A percentile compares a stretch with the other conserved stretches of the same genome.
phyloP scores from a whole-genome alignment of 2,113 vertebrate species.

The Cyprinodon brontotheroides region DNA sequence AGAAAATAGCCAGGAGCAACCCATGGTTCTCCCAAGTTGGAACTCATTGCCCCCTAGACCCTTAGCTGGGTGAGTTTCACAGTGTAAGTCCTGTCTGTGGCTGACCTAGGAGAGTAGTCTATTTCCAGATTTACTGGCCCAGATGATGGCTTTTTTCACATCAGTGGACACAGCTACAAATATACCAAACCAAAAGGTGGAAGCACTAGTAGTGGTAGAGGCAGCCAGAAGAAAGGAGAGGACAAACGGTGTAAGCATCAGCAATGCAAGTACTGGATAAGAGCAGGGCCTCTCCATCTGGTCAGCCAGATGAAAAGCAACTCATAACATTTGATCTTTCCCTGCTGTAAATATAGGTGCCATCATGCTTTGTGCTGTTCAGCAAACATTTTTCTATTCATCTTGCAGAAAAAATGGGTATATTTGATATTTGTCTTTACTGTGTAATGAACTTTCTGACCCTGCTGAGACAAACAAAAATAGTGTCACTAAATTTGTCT shows the following conservation, averaged over 20 bases:
- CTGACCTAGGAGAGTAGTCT: constrained; percentile 76
- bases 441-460: constrained; percentile 31
- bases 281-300: constrained; percentile 68
- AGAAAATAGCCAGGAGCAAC: constrained; percentile 72
- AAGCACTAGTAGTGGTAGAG: constrained; percentile 54
- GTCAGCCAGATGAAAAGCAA: constrained; percentile 56
- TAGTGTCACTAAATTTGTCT: constrained; percentile 19
- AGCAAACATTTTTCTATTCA: constrained; percentile 47
- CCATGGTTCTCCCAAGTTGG: constrained; percentile 58
- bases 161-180: constrained; percentile 79
- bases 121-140: constrained; percentile 85
- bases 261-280: constrained; percentile 44
- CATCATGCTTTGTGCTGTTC: constrained; percentile 28
- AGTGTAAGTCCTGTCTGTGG: constrained; percentile 63
- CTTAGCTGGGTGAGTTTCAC: constrained; percentile 57
- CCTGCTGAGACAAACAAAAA: constrained; percentile 31
- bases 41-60: constrained; percentile 72
- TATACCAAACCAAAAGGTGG: constrained; percentile 76
- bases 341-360: constrained; percentile 43
- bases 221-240: constrained; percentile 60
- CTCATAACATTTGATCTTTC: constrained; percentile 53
- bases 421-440: constrained; percentile 21
- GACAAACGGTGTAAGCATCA: constrained; percentile 50
- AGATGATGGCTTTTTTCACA: constrained; percentile 86
- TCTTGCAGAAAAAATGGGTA: constrained; percentile 25